A percentile compares a stretch with the other conserved stretches of the same genome.
These are phyloP conservation scores for Drosophila ambigua DNA, from an alignment of 1,140 invertebrate species.

Conservation along the genomic window DNA sequence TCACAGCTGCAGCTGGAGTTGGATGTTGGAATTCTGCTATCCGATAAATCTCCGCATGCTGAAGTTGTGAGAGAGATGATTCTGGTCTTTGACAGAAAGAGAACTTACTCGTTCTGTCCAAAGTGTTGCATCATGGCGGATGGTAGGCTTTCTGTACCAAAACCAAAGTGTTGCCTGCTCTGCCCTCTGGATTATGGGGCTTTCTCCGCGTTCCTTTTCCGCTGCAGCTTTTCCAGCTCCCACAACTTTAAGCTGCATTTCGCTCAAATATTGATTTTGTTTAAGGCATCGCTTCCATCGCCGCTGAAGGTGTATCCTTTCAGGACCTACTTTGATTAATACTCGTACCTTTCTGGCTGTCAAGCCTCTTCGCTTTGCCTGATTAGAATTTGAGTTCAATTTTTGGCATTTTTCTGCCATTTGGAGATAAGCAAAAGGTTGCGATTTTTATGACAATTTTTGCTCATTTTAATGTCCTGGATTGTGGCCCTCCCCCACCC, in stretches of 20 bases:
- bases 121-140: conserved; percentile 44
- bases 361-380: conserved; percentile 12
- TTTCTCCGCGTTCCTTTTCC: no score
- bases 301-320: not conserved
- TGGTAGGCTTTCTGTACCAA: not conserved
- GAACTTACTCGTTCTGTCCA: conserved; percentile 11
- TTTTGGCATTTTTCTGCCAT: conserved; percentile 26
- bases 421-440: conserved; percentile 48
- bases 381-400: conserved; percentile 54
- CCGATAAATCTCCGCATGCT: conserved; percentile 65
- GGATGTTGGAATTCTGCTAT: conserved; percentile 19
- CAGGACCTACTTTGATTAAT: not conserved
- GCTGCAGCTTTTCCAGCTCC: no score
- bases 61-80: conserved; percentile 31
- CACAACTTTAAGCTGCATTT: no score
- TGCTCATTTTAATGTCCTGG: conserved; percentile 67
- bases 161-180: no score
- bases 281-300: conserved; percentile 4
- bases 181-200: no score
- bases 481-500: not conserved
- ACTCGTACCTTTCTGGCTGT: not conserved
- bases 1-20: conserved; percentile 38
- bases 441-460: conserved; percentile 68
- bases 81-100: conserved; percentile 4
- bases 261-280: not conserved